Evolutionary conservation across 2,113 vertebrate species (phyloP), one percentile per base, ranked within the genome.

Genomic region (Myodes glareolus): DNA sequence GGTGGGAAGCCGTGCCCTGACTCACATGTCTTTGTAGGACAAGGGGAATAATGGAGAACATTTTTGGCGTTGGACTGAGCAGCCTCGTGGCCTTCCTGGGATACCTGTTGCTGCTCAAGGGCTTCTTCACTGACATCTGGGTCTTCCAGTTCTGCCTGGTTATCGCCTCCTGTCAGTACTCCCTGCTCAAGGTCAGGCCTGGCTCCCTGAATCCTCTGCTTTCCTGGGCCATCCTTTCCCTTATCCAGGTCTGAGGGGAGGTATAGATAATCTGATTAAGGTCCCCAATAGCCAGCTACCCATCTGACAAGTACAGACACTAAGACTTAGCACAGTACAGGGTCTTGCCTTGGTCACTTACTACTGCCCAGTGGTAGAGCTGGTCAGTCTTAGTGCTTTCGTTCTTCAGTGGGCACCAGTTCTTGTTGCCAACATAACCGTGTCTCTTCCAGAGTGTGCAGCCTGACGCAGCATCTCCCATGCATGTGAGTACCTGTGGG

Each of bases 401-500:
- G 2, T 65, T 19, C 36, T 39, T 11, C 70, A 0, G 0, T 8
- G 65, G 47, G 67, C 8, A 16, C 47, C 16, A 6, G 87, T 50
- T 36, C 17, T 84, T 3, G 0, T 52, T 72, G 70, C 75, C 76
- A 92, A 31, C 5, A 3, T 33, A n/a, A 45, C 33, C 39, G 13
- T 86, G 1, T 98, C 61, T 98, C 97, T 97, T 97, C 50, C 91
- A 99, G 99, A 99, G 99, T 0, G 99, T 99, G 27, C 99, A 99
- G 96, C 99, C 99, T 8, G 99, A 99, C 88, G 99, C 99, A 16
- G 99, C 99, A 0, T 99, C 99, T 65, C 99, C 99, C 52, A 99
- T 99, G 99, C 99, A 99, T 2, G 99, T 99, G 97, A 99, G 99
- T 99, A 89, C 42, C 23, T 5, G 7, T 0, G 3, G 45, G n/a